Evolutionary conservation across 1,140 invertebrate species (phyloP).

Genomic region (Bombus difficillimus): DNA sequence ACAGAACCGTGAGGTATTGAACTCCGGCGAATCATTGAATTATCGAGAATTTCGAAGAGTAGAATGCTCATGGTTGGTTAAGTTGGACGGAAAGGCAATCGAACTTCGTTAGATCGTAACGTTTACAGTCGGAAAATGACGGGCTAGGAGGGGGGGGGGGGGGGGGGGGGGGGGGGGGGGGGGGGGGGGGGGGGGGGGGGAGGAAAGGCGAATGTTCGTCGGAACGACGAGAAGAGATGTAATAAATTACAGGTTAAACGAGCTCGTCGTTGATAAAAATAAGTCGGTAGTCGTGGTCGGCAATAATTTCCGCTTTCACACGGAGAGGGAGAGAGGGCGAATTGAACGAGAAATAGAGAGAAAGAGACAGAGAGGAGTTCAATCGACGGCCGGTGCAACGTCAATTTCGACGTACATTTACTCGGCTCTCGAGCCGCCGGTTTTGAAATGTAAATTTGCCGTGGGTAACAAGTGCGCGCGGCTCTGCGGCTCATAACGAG

Average conservation of each 20-base stretch:
- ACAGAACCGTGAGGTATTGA: slow-evolving; percentile 24
- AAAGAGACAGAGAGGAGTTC: background rate
- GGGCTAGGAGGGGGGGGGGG: accelerated
- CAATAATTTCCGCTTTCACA: slow-evolving; percentile 15
- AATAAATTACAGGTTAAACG: slow-evolving; percentile 17
- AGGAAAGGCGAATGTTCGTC: background rate
- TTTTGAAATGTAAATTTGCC: slow-evolving; percentile 57
- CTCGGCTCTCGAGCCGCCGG: slow-evolving; percentile 26
- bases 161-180: accelerated
- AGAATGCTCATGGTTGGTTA: background rate
- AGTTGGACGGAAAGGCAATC: background rate
- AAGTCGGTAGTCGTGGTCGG: background rate
- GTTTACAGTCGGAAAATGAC: too few relatives aligned
- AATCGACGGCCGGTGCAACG: slow-evolving; percentile 21
- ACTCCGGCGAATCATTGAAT: slow-evolving; percentile 23
- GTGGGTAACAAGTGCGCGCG: slow-evolving; percentile 44
- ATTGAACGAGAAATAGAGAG: background rate
- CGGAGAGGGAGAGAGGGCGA: background rate
- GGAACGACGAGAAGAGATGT: background rate
- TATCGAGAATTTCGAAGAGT: slow-evolving; percentile 19
- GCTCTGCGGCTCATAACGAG: slow-evolving; percentile 49
- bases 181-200: accelerated
- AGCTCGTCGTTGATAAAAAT: background rate
- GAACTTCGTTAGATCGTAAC: too few relatives aligned
- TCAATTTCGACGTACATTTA: slow-evolving; percentile 35